Conservation (phyloP, 2,113 vertebrate species). For the Amazona guildingii region DNA sequence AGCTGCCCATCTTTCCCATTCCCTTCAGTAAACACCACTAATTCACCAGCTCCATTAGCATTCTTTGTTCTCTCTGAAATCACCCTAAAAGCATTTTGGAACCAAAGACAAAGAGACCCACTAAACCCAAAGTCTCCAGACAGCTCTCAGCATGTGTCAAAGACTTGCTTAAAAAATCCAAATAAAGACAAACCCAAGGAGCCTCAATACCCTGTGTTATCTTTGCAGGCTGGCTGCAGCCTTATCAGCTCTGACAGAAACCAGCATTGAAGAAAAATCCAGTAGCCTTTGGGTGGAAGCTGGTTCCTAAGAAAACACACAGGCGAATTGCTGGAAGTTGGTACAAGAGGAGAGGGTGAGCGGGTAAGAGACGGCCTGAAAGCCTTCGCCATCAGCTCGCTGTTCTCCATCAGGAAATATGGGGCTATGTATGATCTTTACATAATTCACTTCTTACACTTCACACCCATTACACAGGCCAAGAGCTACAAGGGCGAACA, state of each 20-base stretch:
- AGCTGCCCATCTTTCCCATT: neutral
- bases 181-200: conserved; percentile 34
- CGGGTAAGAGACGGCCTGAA: neutral
- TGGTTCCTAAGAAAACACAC: neutral
- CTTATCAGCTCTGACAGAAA: conserved; percentile 59
- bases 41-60: neutral
- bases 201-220: neutral
- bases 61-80: neutral
- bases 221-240: conserved; percentile 39
- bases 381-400: accelerated
- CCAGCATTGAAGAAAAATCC: neutral
- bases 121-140: neutral
- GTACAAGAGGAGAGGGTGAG: neutral
- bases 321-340: neutral
- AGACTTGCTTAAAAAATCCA: conserved; percentile 31
- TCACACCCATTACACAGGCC: neutral
- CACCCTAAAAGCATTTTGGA: neutral
- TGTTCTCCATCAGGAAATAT: neutral
- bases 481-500: conserved; percentile 45
- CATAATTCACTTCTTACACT: neutral
- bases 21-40: neutral
- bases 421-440: neutral
- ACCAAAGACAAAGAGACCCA: neutral
- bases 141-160: neutral
- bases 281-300: conserved; percentile 24